A percentile compares a stretch with the other conserved stretches of the same genome.
These are phyloP conservation scores for Mythimna loreyi DNA, from an alignment of 2,888 invertebrate species.

Conservation along the genomic window DNA sequence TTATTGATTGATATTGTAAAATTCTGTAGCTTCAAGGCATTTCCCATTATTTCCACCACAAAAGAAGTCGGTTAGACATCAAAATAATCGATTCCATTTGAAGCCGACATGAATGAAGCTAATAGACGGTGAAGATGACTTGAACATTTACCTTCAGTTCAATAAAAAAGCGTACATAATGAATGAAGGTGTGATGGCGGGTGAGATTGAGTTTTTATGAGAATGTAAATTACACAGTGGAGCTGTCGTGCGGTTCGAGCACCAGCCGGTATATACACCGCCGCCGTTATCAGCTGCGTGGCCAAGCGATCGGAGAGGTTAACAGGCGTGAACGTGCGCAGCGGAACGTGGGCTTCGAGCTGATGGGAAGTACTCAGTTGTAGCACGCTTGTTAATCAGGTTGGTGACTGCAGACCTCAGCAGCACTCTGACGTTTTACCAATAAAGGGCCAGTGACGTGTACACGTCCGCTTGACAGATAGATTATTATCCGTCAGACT, in stretches of 20 bases:
- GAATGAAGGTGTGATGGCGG: constrained; percentile 21
- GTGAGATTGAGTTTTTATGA: constrained; percentile 14
- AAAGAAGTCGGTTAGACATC: constrained; percentile 35
- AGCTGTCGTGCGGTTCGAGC: constrained; percentile 4
- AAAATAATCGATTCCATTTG: constrained; percentile 45
- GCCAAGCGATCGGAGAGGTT: neutral
- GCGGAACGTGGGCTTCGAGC: neutral
- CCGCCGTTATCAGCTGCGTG: constrained; percentile 4
- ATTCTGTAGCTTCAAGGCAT: neutral
- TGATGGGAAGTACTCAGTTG: neutral
- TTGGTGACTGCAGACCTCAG: neutral
- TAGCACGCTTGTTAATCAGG: neutral
- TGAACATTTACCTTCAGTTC: constrained; percentile 22
- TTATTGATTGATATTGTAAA: neutral
- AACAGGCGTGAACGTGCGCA: neutral
- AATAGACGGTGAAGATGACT: constrained; percentile 39
- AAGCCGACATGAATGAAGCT: constrained; percentile 35
- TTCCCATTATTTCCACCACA: constrained; percentile 28
- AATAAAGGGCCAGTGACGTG: too few species aligned
- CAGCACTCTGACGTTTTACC: too few species aligned
- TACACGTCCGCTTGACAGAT: too few species aligned
- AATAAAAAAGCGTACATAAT: constrained; percentile 45
- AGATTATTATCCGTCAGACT: too few species aligned
- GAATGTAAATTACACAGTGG: constrained; percentile 29
- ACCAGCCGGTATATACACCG: constrained; percentile 1